Percentiles rank a stretch among this genome's conserved stretches.
Evolutionary conservation across 2,797 vertebrate species (phyloP).

Genomic region (Sibirionetta formosa): DNA sequence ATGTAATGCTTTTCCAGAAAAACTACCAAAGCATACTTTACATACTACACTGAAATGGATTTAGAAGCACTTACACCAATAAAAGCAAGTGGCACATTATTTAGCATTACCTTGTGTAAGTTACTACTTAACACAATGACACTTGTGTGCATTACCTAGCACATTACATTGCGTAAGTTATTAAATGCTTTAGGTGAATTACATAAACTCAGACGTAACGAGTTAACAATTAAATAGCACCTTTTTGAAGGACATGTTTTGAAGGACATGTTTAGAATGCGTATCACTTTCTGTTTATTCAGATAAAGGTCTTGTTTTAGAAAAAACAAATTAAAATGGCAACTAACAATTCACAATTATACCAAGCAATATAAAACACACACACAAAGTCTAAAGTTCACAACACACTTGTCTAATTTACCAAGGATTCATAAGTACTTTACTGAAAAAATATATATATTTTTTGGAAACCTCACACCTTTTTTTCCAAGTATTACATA

Average conservation of each 20-base stretch:
- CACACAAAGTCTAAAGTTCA: fast-evolving
- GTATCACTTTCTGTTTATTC: background rate
- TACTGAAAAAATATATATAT: background rate
- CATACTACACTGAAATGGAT: no score
- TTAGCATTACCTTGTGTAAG: no score
- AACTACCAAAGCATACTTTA: no score
- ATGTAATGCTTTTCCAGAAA: no score
- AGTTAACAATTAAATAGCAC: background rate
- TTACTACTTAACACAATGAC: no score
- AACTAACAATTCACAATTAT: background rate
- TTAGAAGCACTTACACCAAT: no score
- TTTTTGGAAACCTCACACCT: background rate
- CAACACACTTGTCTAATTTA: background rate
- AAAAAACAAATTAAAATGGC: background rate
- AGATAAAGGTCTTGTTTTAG: background rate
- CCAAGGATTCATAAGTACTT: background rate
- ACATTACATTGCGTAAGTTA: background rate
- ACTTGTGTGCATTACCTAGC: no score
- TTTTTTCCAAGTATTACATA: background rate
- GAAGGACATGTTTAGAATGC: background rate
- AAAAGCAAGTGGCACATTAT: no score
- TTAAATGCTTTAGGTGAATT: background rate
- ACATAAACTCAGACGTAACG: background rate
- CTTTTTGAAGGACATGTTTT: background rate
- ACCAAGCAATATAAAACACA: background rate